Evolutionary conservation across 2,113 vertebrate genomes (phyloP), one percentile per base, ranked within the genome.

Genomic region (Rhinopithecus roxellana): DNA sequence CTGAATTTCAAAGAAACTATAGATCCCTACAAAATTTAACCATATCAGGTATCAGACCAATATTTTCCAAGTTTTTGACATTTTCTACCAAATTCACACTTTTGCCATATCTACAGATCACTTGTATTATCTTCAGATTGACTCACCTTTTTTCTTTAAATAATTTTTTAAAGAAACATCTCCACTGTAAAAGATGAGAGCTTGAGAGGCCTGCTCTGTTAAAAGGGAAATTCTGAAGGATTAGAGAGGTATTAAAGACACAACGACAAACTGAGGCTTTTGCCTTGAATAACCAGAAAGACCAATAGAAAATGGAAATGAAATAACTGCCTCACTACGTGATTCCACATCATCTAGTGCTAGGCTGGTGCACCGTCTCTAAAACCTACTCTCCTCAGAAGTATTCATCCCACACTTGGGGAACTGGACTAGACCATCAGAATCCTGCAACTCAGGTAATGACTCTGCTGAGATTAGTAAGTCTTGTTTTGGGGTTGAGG

Each of bases 401-500:
- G 55, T 64, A 27, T 59, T 20, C 0, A 14, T 16, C 40, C 35
- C 17, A 25, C 22, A 14, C 13, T 3, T 23, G 27, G 87, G 40
- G 69, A 27, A 8, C 20, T 14, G 8, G 0, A 25, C 77, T 22
- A 27, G 70, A 40, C 30, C 8, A 10, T 35, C 32, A n/a, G 2
- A 32, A 35, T 6, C 35, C 61, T 30, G 52, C n/a, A 40, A 70
- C 6, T 43, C 50, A 17, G 75, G 69, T 8, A 11, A 45, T 5
- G 14, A 30, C 80, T 14, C 45, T 4, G 1, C 32, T 2, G 3
- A 25, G 25, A 16, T 64, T 2, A 8, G 55, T 18, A 6, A 25
- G 38, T 69, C 57, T 48, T n/a, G 4, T 0, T 0, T 0, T 48
- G 70, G 38, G 38, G 25, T 52, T 0, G 0, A 17, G 30, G 38